These are phyloP conservation scores for Parauchenoglanis ngamensis DNA, from an alignment of 2,797 vertebrate genomes.

Conservation along the genomic window DNA sequence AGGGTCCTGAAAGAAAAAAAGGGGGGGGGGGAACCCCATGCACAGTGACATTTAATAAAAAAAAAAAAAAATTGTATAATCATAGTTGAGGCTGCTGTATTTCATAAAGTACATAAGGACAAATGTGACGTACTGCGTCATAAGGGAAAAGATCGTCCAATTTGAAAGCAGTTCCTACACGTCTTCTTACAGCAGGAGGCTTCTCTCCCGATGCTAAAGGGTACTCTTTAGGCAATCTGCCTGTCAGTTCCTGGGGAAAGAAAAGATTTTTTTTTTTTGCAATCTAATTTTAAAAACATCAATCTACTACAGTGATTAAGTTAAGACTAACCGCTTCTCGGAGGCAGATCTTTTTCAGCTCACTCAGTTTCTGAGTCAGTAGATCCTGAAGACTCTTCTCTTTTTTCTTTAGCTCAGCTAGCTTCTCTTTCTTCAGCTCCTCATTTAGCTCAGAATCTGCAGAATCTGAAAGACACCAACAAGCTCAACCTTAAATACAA, in stretches of 20 bases:
- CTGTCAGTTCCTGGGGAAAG: constrained; percentile 85
- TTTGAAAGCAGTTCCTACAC: constrained; percentile 89
- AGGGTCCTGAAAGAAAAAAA: constrained; percentile 79
- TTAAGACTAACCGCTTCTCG: constrained; percentile 87
- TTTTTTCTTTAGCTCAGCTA: constrained; percentile 90
- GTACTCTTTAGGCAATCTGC: constrained; percentile 90
- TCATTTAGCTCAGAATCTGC: constrained; percentile 89
- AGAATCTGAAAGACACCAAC: constrained; percentile 76
- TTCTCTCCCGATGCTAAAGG: constrained; percentile 86
- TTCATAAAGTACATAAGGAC: neutral
- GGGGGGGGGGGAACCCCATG: too few species aligned
- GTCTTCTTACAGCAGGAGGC: constrained; percentile 82
- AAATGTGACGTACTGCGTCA: constrained; percentile 75
- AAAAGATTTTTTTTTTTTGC: neutral
- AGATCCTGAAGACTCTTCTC: constrained; percentile 86
- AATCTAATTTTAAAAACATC: neutral
- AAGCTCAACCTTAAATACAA: constrained; percentile 40
- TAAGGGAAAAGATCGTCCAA: constrained; percentile 86
- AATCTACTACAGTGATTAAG: neutral
- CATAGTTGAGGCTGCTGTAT: neutral
- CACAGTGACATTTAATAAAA: neutral
- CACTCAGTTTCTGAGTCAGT: constrained; percentile 85
- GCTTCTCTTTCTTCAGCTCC: constrained; percentile 92
- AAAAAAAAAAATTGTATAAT: neutral
- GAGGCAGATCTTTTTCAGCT: constrained; percentile 91